Evolutionary conservation across 2,797 vertebrate genomes (phyloP), one percentile per base, ranked within the genome.

Genomic region (Halcyon smyrnensis): DNA sequence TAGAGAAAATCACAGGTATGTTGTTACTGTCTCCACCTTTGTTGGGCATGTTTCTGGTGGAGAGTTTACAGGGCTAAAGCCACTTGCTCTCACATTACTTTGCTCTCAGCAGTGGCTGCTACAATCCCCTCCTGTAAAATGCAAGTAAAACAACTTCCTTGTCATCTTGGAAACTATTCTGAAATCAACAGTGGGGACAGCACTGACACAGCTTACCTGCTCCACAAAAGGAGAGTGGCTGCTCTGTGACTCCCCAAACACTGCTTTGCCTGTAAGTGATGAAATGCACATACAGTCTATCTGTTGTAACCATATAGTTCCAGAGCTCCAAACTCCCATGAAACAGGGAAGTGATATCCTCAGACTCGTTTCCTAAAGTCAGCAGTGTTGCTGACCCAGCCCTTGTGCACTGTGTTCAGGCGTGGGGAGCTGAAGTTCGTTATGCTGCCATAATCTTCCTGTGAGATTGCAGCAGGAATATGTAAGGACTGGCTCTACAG

Each of bases 401-500:
- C 41, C 30, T 60, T 36, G 2, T 15, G 12, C 19, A 6, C n/a
- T 48, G 56, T 37, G 19, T 16, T 67, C n/a, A 37, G 11, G 24
- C 0, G 0, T 60, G 50, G 14, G 20, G 8, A 56, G 8, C 36
- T 60, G 67, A 71, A 54, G 18, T 23, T 67, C 43, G 10, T 51
- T 84, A 73, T 84, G 7, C 37, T 46, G 32, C 59, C 14, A 11
- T 24, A 21, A 62, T 16, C 36, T 51, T 7, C 27, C 57, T 8
- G 20, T 46, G 65, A 75, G 78, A 45, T 41, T 8, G 8, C 20
- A 20, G 39, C 53, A 75, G 13, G 43, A 75, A 32, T 43, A 68
- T 0, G 0, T 59, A 59, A 71, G 30, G n/a, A 50, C n/a, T 9
- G 8, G 9, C n/a, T 59, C 50, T 32, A 8, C 15, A 46, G 78